Base-by-base conservation (phyloP, 2,888 invertebrate species). In the Pandemis heparana region DNA sequence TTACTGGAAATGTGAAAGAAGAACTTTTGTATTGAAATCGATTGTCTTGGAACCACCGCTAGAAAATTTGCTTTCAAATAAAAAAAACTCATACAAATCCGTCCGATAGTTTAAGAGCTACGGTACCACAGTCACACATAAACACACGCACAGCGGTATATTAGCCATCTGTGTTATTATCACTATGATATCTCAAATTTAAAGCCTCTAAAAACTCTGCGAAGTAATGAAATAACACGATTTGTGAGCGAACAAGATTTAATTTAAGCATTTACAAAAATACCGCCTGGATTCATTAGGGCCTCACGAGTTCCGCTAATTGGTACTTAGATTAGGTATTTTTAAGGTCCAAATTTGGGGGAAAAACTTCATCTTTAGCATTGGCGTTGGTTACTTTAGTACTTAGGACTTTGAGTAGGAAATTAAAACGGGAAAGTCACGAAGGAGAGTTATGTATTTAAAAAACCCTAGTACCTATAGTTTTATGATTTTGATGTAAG, bases 231-330 rank as follows among this genome's bases (percentile, higher is more conserved):
- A 64, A 56, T 71, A 14, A 62, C 51, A 8, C 41, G 56, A 18
- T 16, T 56, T 46, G 32, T 12, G 3, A 46, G 43, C 56, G 56
- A 32, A 18, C 56, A 59, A 46, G 8, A 48, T 71, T 71, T 59
- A 71, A 65, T 65, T 32, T 60, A 48, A 60, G 60, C 48, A n/a
- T 39, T 71, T 71, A 63, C 51, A 65, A 71, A 65, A 71, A 48
- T 65, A 60, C 32, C n/a, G 9, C 64, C 64, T 14, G 63, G 46
- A 43, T 59, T 65, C 38, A 59, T 65, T 65, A 48, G 32, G 18
- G 9, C 4, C 38, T 59, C 46, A 5, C 10, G 10, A 41, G 53
- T n/a, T 9, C 4, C 10, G 43, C 43, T 10, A 64, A 56, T 43
- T 43, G 63, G 18, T 18, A 56, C 43, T 23, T 56, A 10, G 1